phyloP scores from a whole-genome alignment of 2,888 invertebrate species.

The Liopterus haemorrhoidalis region DNA sequence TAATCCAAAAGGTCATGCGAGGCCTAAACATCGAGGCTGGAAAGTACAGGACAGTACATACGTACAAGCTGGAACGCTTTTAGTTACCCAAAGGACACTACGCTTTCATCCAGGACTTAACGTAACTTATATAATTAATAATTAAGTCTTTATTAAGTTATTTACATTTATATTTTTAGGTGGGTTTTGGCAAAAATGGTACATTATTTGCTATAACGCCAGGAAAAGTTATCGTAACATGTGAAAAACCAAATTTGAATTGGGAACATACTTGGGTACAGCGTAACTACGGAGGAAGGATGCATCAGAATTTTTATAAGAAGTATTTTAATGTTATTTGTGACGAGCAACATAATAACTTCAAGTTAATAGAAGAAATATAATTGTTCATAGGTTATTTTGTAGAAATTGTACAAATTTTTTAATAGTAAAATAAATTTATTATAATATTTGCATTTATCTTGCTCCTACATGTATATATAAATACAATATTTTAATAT shows the following conservation, averaged over 20 bases:
- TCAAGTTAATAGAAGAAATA: conserved; percentile 68
- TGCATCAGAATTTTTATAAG: conserved; percentile 65
- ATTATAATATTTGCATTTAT: conserved; percentile 1
- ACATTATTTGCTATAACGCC: conserved; percentile 74
- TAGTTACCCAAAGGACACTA: conserved; percentile 62
- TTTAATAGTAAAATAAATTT: background rate
- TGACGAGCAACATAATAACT: conserved; percentile 68
- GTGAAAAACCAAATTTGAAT: conserved; percentile 73
- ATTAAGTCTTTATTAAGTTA: conserved; percentile 9
- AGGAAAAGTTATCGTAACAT: conserved; percentile 74
- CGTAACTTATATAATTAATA: conserved; percentile 48
- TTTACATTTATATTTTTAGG: conserved; percentile 51
- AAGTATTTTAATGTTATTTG: conserved; percentile 83
- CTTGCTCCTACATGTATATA: conserved; percentile 1
- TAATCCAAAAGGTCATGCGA: conserved; percentile 60
- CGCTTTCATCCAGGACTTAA: conserved; percentile 77
- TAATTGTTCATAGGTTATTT: conserved; percentile 42
- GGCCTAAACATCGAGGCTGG: conserved; percentile 73
- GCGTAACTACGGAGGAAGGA: conserved; percentile 57
- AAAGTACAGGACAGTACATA: conserved; percentile 64
- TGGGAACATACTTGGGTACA: conserved; percentile 73
- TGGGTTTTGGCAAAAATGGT: conserved; percentile 72
- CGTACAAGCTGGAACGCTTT: conserved; percentile 61
- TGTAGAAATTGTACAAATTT: conserved; percentile 13
- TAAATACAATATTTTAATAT: background rate